Evolutionary conservation across 2,113 vertebrate species (phyloP).

Genomic region (Pyxicephalus adspersus): DNA sequence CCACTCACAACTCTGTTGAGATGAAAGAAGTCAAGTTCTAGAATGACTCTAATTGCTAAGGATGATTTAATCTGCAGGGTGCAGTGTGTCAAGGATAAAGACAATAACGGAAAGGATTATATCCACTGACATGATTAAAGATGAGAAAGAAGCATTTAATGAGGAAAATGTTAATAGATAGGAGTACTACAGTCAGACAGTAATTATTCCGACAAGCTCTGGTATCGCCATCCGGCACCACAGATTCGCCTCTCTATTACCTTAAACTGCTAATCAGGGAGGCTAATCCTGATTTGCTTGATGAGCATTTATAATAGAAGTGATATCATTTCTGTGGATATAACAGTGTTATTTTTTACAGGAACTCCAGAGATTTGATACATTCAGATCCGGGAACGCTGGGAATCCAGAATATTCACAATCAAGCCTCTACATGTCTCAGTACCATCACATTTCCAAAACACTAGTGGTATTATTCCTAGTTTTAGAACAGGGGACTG

Average conservation of each 20-base stretch:
- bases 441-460: no score
- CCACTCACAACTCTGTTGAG: no score
- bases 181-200: background rate
- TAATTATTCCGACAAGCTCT: constrained; percentile 30
- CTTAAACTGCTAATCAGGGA: constrained; percentile 31
- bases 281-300: constrained; percentile 37
- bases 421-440: no score
- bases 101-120: constrained; percentile 21
- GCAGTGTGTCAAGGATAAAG: background rate
- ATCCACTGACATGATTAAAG: constrained; percentile 29
- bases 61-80: constrained; percentile 10
- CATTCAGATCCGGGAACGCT: no score
- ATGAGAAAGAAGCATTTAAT: constrained; percentile 25
- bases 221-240: background rate
- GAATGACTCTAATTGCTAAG: background rate
- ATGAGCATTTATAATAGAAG: background rate
- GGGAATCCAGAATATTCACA: no score
- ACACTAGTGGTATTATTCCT: no score
- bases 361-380: no score
- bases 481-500: no score
- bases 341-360: no score
- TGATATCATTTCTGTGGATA: constrained; percentile 23
- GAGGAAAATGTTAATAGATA: constrained; percentile 29
- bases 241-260: constrained; percentile 10
- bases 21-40: no score